A percentile compares a stretch with the other conserved stretches of the same genome.
Evolutionary conservation across 2,888 invertebrate genomes (phyloP).

Genomic region (Anthophora plumipes): DNA sequence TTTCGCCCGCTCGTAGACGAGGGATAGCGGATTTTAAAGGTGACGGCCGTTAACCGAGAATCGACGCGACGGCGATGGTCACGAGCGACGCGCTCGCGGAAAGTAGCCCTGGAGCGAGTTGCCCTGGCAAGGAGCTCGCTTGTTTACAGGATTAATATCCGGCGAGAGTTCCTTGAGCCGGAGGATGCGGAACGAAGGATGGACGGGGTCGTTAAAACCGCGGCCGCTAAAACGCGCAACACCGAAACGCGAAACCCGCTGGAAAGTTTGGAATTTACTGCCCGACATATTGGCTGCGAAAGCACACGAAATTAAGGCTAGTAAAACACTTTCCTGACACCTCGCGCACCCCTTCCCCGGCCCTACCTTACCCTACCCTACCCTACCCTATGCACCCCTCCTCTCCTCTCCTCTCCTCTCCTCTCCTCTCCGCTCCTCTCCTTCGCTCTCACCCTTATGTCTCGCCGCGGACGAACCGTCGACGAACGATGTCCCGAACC

Average conservation of each 20-base stretch:
- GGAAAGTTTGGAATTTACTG: constrained; percentile 83
- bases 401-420: not conserved
- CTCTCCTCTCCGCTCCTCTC: not conserved
- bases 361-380: constrained; percentile 8
- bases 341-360: constrained; percentile 44
- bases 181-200: constrained; percentile 31
- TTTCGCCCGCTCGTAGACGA: too few relatives aligned
- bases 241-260: constrained; percentile 74
- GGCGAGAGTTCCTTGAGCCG: constrained; percentile 67
- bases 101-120: not conserved
- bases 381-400: constrained; percentile 17
- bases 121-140: constrained; percentile 52
- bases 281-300: constrained; percentile 83
- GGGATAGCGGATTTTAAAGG: too few relatives aligned
- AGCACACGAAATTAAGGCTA: constrained; percentile 83
- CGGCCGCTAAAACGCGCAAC: constrained; percentile 74
- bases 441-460: constrained; percentile 17
- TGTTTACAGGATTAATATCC: constrained; percentile 79
- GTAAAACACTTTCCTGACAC: constrained; percentile 83
- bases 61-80: not conserved
- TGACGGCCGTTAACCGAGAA: too few relatives aligned
- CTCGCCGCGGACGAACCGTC: constrained; percentile 10
- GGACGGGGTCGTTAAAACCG: constrained; percentile 71
- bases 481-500: constrained; percentile 33
- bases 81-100: constrained; percentile 1